These are phyloP conservation scores for Delia radicum DNA, from an alignment of 1,140 invertebrate genomes.

Conservation along the genomic window DNA sequence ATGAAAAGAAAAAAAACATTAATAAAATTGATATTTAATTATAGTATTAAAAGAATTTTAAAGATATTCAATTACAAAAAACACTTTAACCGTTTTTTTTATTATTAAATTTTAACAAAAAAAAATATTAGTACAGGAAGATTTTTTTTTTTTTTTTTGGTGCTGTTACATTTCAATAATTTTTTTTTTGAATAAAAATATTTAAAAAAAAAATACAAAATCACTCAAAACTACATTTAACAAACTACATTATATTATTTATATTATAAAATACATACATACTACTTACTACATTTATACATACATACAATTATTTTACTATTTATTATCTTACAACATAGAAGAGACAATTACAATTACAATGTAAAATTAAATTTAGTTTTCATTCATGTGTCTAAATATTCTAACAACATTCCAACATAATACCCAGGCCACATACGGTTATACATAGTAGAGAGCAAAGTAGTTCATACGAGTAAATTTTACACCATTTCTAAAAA, in stretches of 20 bases:
- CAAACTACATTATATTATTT: not conserved
- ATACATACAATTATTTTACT: not conserved
- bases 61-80: conserved; percentile 4
- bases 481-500: no score
- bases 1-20: not conserved
- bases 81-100: not conserved
- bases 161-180: not conserved
- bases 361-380: no score
- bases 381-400: no score
- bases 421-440: no score
- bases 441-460: no score
- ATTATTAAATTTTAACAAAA: no score
- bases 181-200: not conserved
- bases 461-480: no score
- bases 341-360: no score
- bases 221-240: not conserved
- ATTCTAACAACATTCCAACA: no score
- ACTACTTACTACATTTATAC: not conserved
- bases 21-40: not conserved
- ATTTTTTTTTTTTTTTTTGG: not conserved
- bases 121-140: not conserved
- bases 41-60: not conserved
- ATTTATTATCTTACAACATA: no score
- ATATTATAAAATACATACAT: not conserved
- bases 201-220: not conserved